A percentile compares a stretch with the other conserved stretches of the same genome.
phyloP scores from a whole-genome alignment of 1,140 invertebrate species.

The Eupeodes corollae region DNA sequence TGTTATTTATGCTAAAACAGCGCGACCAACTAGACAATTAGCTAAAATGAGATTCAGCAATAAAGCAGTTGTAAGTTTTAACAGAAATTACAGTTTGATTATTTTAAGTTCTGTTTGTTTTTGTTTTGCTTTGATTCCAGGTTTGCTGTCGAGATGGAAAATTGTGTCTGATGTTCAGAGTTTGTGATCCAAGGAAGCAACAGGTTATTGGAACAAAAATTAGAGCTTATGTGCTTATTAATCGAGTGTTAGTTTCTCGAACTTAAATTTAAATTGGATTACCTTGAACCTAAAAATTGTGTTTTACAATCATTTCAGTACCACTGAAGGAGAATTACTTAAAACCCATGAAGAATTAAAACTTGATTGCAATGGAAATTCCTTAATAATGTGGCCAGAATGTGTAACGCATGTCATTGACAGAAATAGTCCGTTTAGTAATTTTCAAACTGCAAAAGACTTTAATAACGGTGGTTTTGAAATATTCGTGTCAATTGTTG shows the following conservation, averaged over 20 bases:
- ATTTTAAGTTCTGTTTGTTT: too few relatives aligned
- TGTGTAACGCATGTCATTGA: constrained; percentile 53
- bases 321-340: constrained; percentile 24
- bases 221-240: constrained; percentile 44
- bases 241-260: constrained; percentile 25
- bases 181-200: constrained; percentile 46
- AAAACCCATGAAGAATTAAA: constrained; percentile 30
- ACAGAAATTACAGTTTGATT: too few relatives aligned
- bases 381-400: constrained; percentile 52
- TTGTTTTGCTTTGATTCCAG: too few relatives aligned
- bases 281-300: background rate
- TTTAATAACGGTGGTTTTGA: constrained; percentile 59
- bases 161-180: constrained; percentile 49
- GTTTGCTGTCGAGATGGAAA: constrained; percentile 47
- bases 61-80: constrained; percentile 46
- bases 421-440: constrained; percentile 43
- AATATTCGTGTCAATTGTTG: constrained; percentile 74
- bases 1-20: constrained; percentile 49
- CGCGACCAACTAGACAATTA: constrained; percentile 42
- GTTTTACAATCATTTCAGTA: constrained; percentile 13
- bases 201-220: constrained; percentile 47
- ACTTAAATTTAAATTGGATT: too few relatives aligned
- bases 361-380: constrained; percentile 30
- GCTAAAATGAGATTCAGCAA: constrained; percentile 47
- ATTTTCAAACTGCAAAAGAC: constrained; percentile 41